Percentiles rank a stretch among this genome's conserved stretches.
These are phyloP conservation scores for Bursaphelenchus okinawaensis DNA, from an alignment of 2,888 invertebrate genomes.

Conservation along the genomic window DNA sequence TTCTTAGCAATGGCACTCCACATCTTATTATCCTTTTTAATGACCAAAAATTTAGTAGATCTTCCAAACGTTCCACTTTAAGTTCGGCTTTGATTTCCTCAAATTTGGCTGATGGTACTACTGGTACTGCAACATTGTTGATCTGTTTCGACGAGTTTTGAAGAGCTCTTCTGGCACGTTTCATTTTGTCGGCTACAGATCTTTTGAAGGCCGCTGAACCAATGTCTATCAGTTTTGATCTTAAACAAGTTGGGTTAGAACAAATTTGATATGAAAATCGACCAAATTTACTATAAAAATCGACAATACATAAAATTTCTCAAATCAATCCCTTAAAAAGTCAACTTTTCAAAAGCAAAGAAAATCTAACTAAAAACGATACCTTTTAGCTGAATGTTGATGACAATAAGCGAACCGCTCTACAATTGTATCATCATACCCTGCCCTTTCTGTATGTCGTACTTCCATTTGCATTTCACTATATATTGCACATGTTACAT, in stretches of 20 bases:
- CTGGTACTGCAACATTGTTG: slow-evolving; percentile 67
- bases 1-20: slow-evolving; percentile 83
- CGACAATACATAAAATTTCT: not conserved
- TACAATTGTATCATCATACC: slow-evolving; percentile 18
- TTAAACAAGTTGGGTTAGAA: slow-evolving; percentile 9
- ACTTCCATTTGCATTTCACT: slow-evolving; percentile 91
- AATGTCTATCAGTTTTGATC: slow-evolving; percentile 10
- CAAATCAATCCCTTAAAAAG: not conserved
- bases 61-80: slow-evolving; percentile 65
- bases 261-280: no score
- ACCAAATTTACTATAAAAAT: no score
- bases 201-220: slow-evolving; percentile 23
- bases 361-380: slow-evolving; percentile 7
- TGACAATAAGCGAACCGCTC: slow-evolving; percentile 41
- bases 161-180: slow-evolving; percentile 77
- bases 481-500: slow-evolving; percentile 94
- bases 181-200: slow-evolving; percentile 67
- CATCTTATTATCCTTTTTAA: slow-evolving; percentile 87
- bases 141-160: slow-evolving; percentile 78
- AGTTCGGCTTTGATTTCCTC: slow-evolving; percentile 23
- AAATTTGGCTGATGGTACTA: slow-evolving; percentile 26
- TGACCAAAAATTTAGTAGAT: slow-evolving; percentile 92
- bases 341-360: not conserved
- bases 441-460: slow-evolving; percentile 59
- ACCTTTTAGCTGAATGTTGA: slow-evolving; percentile 25